Base-by-base conservation (phyloP, 2,113 vertebrate species). In the Scortum barcoo region DNA sequence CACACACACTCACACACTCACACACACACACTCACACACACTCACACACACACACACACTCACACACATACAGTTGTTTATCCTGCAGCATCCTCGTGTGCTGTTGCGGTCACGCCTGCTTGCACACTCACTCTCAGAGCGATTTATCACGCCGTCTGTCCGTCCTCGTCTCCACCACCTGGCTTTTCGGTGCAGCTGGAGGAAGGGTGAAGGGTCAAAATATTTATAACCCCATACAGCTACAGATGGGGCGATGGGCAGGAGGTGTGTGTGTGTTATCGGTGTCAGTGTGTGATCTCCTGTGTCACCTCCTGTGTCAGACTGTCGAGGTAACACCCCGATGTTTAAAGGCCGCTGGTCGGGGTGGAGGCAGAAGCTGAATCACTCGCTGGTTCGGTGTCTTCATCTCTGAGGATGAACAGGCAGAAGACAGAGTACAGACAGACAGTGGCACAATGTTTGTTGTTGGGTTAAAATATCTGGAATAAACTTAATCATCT, bases 81-180 rank as follows among this genome's bases (percentile, higher is more conserved):
- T 70, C 36, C 75, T 46, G 71, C 56, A 46, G 33, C 54, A 54
- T 77, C 72, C 65, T 53, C 3, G 17, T 65, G 58, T 65, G 11
- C 54, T 19, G 36, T 36, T n/a, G 71, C 12, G 20, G 4, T 58
- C 12, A n/a, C n/a, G n/a, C n/a, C n/a, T n/a, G n/a, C n/a, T n/a
- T n/a, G n/a, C 19, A 14, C 72, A 26, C 63, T 7, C 78, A 4
- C 51, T 46, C 74, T 51, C 28, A 56, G 13, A 28, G 51, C 14
- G 26, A 44, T 26, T 76, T 28, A 48, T 74, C 11, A 11, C 60
- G 8, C 22, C 54, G 68, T 28, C 50, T 5, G 33, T 71, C n/a
- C 78, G 70, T 81, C 78, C 80, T 71, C 62, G 2, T 17, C 56
- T 67, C 79, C 57, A 1, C 80, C 82, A 84, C 77, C 88, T 89